Percentiles rank a stretch among this genome's conserved stretches.
Evolutionary conservation across 1,140 invertebrate genomes (phyloP).

Genomic region (Brachionus plicatilis): DNA sequence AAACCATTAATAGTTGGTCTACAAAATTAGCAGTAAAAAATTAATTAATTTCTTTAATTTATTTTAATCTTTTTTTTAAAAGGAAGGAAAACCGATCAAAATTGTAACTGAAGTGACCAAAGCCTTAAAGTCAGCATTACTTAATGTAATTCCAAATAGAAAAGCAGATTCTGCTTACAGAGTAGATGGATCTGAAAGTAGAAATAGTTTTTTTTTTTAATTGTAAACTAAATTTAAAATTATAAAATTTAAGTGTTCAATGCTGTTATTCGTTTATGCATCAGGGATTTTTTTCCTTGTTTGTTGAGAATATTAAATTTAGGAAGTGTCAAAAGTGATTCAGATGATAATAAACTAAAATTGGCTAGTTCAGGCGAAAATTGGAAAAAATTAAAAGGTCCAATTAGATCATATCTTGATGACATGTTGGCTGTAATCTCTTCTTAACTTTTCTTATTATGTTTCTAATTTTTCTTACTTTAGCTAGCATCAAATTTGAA

Average conservation of each 20-base stretch:
- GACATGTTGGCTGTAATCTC: conserved; percentile 28
- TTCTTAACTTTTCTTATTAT: not conserved
- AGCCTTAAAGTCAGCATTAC: conserved; percentile 43
- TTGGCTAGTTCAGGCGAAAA: conserved; percentile 31
- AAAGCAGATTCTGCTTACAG: conserved; percentile 42
- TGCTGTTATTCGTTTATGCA: conserved; percentile 46
- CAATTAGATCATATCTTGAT: conserved; percentile 14
- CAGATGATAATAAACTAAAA: conserved; percentile 16
- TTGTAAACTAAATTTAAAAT: not conserved
- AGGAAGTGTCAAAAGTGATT: not conserved
- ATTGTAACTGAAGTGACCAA: conserved; percentile 46
- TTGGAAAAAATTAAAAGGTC: conserved; percentile 37
- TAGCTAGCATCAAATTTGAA: conserved; percentile 41
- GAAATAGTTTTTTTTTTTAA: not conserved
- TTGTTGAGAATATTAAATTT: conserved; percentile 4
- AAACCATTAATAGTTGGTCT: conserved; percentile 41
- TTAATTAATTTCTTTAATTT: too few relatives aligned
- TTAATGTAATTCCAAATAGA: conserved; percentile 45
- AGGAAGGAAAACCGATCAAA: conserved; percentile 42
- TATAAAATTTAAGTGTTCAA: conserved; percentile 45
- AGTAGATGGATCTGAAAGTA: not conserved
- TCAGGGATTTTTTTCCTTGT: conserved; percentile 43
- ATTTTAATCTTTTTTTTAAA: not conserved
- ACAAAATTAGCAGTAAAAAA: conserved; percentile 41
- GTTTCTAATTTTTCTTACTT: conserved; percentile 43